Percentiles rank a stretch among this genome's conserved stretches.
phyloP scores from a whole-genome alignment of 2,888 invertebrate species.

The Oegoconia quadripuncta region DNA sequence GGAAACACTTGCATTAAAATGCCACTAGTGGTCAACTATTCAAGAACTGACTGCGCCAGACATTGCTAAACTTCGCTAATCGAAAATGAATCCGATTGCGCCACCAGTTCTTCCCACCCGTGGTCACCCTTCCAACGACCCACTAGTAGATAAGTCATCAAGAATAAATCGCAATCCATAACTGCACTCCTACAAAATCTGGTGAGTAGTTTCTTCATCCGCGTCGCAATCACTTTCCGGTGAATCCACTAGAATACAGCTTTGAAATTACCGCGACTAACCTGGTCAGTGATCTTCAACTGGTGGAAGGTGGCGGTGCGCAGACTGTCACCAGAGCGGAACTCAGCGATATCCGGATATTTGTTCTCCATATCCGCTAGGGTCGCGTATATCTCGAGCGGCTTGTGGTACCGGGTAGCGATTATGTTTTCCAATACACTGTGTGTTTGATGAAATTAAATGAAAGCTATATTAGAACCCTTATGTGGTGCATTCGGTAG shows the following conservation, averaged over 20 bases:
- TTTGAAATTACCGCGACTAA: slow-evolving; percentile 63
- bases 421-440: slow-evolving; percentile 82
- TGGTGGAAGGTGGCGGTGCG: slow-evolving; percentile 83
- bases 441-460: slow-evolving; percentile 10
- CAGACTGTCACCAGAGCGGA: slow-evolving; percentile 83
- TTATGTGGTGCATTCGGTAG: no score
- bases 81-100: no score
- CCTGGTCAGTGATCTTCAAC: slow-evolving; percentile 85
- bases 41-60: no score
- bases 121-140: background rate
- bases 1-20: no score
- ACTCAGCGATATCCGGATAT: slow-evolving; percentile 83
- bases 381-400: slow-evolving; percentile 80
- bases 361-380: slow-evolving; percentile 84
- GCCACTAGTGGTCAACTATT: no score
- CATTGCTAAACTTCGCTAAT: no score
- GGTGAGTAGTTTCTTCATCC: background rate
- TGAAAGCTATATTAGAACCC: background rate
- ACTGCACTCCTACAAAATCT: no score
- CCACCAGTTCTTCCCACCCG: background rate
- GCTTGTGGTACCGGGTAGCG: slow-evolving; percentile 81
- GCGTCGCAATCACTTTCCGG: background rate
- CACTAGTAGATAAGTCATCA: background rate
- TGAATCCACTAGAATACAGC: background rate
- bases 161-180: no score